phyloP scores from a whole-genome alignment of 2,797 vertebrate species.

The Pseudocheirus occidentalis region DNA sequence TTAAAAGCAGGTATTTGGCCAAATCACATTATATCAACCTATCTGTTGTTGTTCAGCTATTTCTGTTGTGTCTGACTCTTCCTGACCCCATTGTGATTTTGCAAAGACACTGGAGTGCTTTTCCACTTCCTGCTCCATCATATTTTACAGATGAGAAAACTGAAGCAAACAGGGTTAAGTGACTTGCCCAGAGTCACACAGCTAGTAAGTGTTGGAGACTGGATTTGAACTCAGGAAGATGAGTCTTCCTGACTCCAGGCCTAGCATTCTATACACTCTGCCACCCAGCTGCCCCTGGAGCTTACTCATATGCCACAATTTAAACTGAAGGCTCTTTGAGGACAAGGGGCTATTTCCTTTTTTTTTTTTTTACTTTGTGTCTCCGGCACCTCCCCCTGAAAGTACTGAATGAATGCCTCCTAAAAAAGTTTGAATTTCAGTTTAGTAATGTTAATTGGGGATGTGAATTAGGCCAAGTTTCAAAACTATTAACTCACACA shows the following conservation, averaged over 20 bases:
- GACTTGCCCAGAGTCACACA: background rate
- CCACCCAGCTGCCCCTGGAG: background rate
- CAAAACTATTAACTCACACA: constrained; percentile 17
- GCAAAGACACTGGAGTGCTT: background rate
- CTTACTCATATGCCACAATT: background rate
- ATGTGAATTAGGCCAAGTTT: constrained; percentile 59
- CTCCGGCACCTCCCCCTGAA: background rate
- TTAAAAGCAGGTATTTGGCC: background rate
- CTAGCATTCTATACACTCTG: background rate
- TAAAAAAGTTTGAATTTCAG: background rate
- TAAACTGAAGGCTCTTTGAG: background rate
- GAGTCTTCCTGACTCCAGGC: background rate
- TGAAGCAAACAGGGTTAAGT: background rate
- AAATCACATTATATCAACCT: background rate
- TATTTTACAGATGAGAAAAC: background rate
- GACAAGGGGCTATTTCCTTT: background rate
- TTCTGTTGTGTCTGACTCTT: background rate
- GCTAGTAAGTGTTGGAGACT: background rate
- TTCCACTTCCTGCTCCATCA: background rate
- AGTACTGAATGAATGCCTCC: background rate
- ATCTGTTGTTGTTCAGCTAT: background rate
- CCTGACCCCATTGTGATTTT: background rate
- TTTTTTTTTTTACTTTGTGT: background rate
- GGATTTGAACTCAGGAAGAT: background rate
- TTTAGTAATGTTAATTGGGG: constrained; percentile 50